Evolutionary conservation across 1,140 invertebrate species (phyloP), one percentile per base, ranked within the genome.

Genomic region (Popillia japonica): DNA sequence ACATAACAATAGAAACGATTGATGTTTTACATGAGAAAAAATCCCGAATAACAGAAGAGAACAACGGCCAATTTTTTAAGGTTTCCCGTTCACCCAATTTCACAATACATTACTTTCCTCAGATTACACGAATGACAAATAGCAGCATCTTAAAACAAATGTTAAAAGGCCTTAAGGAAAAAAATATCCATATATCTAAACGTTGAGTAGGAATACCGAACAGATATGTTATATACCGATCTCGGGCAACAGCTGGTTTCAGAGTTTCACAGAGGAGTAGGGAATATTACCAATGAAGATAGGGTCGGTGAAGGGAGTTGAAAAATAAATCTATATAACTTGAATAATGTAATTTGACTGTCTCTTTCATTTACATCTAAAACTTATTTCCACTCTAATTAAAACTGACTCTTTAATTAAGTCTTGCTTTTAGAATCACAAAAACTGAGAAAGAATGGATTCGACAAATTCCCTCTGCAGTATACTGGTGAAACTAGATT

Each of bases 21-120:
- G 27, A 55, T 7, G 48, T 6, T 14, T 55, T 55, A 55, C 48
- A 55, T 55, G 11, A 17, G 17, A 10, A 48, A 11, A 9, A 48
- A 48, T 3, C n/a, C n/a, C 44, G 10, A 48, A 48, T 14, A 48
- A 48, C 48, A 55, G 27, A 55, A 55, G 17, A 14, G 48, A 55
- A 55, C 17, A 55, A 17, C 48, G 48, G 61, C 61, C 61, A 68
- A 68, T 68, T 68, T 68, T 55, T 68, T 68, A 68, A 22, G 8
- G 11, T 22, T 68, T 68, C 61, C 61, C 61, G 11, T 68, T 68
- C 61, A 10, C 61, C 61, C 61, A 68, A 68, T 68, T 68, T 68
- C 61, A 68, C 61, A 34, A 68, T 27, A 68, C 61, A 68, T 34
- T 68, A 14, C 20, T 68, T 68, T 27, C 11, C 61, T 34, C 8